Evolutionary conservation across 1,140 invertebrate species (phyloP).

Genomic region (Drosophila varians): DNA sequence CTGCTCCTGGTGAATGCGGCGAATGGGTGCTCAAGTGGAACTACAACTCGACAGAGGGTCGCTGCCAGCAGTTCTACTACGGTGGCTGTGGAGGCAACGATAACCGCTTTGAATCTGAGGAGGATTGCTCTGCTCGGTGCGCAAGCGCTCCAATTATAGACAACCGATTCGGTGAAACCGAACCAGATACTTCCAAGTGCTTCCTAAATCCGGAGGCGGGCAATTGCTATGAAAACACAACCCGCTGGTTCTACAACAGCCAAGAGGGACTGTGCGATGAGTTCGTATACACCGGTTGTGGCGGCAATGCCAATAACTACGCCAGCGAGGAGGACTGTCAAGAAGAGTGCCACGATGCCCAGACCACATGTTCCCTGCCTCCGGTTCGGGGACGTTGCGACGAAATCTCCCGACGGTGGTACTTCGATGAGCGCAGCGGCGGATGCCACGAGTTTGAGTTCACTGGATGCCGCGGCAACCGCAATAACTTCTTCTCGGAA

Average conservation of each 20-base stretch:
- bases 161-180: slow-evolving; percentile 19
- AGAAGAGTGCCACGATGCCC: slow-evolving; percentile 88
- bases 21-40: slow-evolving; percentile 92
- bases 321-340: slow-evolving; percentile 90
- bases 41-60: slow-evolving; percentile 89
- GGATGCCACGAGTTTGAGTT: slow-evolving; percentile 89
- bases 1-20: slow-evolving; percentile 90
- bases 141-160: slow-evolving; percentile 60
- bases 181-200: slow-evolving; percentile 84
- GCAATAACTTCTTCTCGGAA: slow-evolving; percentile 92
- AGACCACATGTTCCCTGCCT: slow-evolving; percentile 90
- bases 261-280: slow-evolving; percentile 90
- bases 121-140: slow-evolving; percentile 91
- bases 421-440: slow-evolving; percentile 88
- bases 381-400: slow-evolving; percentile 86
- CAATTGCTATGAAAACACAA: slow-evolving; percentile 86
- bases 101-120: slow-evolving; percentile 89
- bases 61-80: slow-evolving; percentile 91
- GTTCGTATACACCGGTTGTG: slow-evolving; percentile 93
- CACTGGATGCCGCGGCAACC: slow-evolving; percentile 89
- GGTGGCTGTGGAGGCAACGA: slow-evolving; percentile 92
- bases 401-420: slow-evolving; percentile 87
- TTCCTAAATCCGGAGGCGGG: slow-evolving; percentile 88
- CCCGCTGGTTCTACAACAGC: slow-evolving; percentile 92
- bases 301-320: slow-evolving; percentile 95